These are phyloP conservation scores for Helarctos malayanus DNA, from an alignment of 2,797 vertebrate species.

Conservation along the genomic window DNA sequence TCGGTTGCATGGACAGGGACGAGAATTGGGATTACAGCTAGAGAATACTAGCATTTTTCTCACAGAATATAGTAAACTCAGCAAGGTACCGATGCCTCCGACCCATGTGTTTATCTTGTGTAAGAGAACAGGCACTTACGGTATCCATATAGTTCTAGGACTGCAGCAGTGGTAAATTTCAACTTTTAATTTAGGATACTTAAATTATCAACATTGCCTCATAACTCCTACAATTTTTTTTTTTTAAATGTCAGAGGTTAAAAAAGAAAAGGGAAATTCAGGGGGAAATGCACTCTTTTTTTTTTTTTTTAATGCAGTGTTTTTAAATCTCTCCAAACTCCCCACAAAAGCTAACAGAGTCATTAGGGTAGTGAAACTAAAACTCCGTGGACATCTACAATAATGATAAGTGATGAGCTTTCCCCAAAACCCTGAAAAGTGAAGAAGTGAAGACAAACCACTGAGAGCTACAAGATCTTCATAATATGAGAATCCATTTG, in stretches of 20 bases:
- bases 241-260: not conserved
- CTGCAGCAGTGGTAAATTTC: not conserved
- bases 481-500: not conserved
- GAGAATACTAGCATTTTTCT: not conserved
- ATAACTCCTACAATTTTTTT: not conserved
- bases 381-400: not conserved
- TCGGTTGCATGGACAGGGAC: not conserved
- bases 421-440: not conserved
- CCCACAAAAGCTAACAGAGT: not conserved
- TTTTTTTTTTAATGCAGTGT: not conserved
- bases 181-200: not conserved
- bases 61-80: not conserved
- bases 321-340: not conserved
- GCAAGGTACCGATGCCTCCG: not conserved
- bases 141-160: not conserved
- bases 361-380: not conserved
- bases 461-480: not conserved
- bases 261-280: not conserved
- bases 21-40: not conserved
- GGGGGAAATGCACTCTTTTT: not conserved
- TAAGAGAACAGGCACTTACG: not conserved
- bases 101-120: not conserved
- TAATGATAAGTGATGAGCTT: not conserved
- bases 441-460: not conserved
- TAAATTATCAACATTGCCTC: not conserved